Conservation (phyloP, 2,797 vertebrate genomes). For the Gymnoscopelus braueri region DNA sequence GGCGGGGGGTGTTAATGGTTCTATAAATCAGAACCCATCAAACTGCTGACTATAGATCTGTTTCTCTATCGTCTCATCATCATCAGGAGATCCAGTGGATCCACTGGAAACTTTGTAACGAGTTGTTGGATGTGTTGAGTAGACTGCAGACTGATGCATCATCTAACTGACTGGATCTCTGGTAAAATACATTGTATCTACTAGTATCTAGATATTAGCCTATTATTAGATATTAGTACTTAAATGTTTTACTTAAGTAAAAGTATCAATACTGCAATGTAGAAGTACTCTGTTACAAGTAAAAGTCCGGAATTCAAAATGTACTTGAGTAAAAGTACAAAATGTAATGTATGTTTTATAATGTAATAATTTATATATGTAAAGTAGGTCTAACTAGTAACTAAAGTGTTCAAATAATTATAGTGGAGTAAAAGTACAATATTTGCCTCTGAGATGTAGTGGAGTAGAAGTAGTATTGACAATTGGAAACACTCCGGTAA, state of each 20-base stretch:
- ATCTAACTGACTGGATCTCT: conserved; percentile 78
- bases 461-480: too few relatives aligned
- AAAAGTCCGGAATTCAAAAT: too few relatives aligned
- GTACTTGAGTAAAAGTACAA: too few relatives aligned
- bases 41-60: conserved; percentile 30
- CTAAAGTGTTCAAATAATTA: too few relatives aligned
- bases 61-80: conserved; percentile 16
- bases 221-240: background rate
- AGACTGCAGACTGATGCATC: conserved; percentile 78
- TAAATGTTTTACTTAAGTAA: background rate
- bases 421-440: too few relatives aligned
- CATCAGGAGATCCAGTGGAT: conserved; percentile 1
- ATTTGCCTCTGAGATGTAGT: too few relatives aligned
- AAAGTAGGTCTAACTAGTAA: too few relatives aligned
- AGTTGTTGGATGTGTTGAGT: conserved; percentile 75
- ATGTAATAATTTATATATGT: too few relatives aligned
- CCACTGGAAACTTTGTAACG: conserved; percentile 38
- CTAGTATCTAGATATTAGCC: background rate
- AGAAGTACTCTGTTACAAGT: too few relatives aligned
- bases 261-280: background rate
- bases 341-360: too few relatives aligned
- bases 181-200: conserved; percentile 51
- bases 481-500: too few relatives aligned
- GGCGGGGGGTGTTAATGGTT: background rate
- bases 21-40: background rate